Evolutionary conservation across 2,113 vertebrate species (phyloP).

Genomic region (Campylorhamphus procurvoides): DNA sequence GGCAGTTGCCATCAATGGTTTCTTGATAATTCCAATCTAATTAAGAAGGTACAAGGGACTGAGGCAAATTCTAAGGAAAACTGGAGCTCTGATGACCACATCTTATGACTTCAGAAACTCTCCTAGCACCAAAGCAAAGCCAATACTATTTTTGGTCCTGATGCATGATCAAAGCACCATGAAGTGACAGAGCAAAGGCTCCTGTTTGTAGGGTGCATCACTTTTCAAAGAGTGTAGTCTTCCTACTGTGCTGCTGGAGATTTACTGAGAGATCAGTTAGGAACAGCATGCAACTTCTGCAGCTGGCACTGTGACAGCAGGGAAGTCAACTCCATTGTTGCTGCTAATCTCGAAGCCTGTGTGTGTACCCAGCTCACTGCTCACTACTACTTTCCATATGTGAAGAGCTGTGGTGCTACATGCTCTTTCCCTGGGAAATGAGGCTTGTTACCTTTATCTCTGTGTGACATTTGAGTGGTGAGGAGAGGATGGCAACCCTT

Average conservation of each 20-base stretch:
- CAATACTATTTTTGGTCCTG: neutral
- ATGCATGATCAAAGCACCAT: neutral
- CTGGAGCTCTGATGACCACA: neutral
- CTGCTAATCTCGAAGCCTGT: neutral
- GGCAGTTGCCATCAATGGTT: neutral
- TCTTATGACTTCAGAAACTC: neutral
- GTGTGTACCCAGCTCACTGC: neutral
- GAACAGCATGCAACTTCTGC: neutral
- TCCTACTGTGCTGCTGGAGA: neutral
- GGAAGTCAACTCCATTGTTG: neutral
- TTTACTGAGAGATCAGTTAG: neutral
- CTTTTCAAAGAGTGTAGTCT: neutral
- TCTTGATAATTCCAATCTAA: neutral
- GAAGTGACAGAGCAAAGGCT: neutral
- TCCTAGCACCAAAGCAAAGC: neutral
- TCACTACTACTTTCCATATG: neutral
- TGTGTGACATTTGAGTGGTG: neutral
- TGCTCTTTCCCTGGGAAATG: neutral
- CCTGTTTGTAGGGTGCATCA: neutral
- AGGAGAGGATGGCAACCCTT: neutral
- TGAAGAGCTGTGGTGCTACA: neutral
- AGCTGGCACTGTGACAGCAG: neutral
- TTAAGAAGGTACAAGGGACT: neutral
- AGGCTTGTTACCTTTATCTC: slow-evolving; percentile 3
- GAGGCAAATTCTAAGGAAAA: neutral